Base-by-base conservation (phyloP, 2,113 vertebrate species). In the Calyptommatus sinebrachiatus region DNA sequence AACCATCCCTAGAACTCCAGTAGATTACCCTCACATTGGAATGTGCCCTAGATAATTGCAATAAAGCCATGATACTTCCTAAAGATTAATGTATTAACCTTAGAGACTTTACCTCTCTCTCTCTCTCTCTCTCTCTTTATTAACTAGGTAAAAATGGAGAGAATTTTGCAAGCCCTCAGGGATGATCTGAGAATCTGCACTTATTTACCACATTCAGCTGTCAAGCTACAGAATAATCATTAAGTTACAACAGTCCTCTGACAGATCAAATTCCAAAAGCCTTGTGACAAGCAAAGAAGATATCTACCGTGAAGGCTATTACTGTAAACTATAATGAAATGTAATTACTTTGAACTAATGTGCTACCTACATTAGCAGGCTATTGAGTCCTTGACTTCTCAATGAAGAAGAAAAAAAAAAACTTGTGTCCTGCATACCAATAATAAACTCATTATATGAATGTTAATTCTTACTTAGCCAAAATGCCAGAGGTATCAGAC, bases 121-220 rank as follows among this genome's bases (percentile, higher is more conserved):
- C 35, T 77, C 28, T 20, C 57, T 2, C 41, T 67, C 84, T 31
- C 80, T 73, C 61, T 60, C 86, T 73, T 87, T 53, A 57, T 1
- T 78, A 88, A 73, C 63, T 61, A 94, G 88, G 83, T 67, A 67
- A 89, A 88, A 79, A 88, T 79, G 67, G 86, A 65, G 84, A 88
- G 29, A 74, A 75, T 89, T 48, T 57, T 90, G 75, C 68, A 89
- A 84, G 85, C 85, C 45, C 80, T 91, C 74, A 89, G 87, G 86
- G 78, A 85, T 28, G 88, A 92, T 31, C 53, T 93, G 57, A 85
- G 86, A 31, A 77, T 35, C 45, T 50, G 60, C 41, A 75, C 66
- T 83, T 71, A 69, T 28, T 50, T 85, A 12, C 14, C 76, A 57
- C 82, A 87, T 21, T 29, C 41, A 65, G 83, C 84, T 35, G 66